Percentiles rank a stretch among this genome's conserved stretches.
These are phyloP conservation scores for Stichodactyla mertensii DNA, from an alignment of 64 coral and sea anemone genomes.

Conservation along the genomic window DNA sequence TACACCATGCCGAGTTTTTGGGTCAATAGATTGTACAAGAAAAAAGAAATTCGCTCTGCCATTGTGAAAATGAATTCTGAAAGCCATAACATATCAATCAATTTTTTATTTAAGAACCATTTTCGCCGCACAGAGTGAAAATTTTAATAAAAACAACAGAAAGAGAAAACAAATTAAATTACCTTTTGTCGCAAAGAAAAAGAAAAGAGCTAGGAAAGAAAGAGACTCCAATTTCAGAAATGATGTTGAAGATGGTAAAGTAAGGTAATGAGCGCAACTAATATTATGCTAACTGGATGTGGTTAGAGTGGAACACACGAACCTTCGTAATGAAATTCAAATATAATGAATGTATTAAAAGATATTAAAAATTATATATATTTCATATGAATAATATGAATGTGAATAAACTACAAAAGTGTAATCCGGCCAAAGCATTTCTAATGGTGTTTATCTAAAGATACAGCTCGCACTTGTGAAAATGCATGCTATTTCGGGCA, in stretches of 20 bases:
- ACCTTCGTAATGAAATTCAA: too few relatives aligned
- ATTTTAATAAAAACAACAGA: background rate
- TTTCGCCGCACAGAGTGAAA: background rate
- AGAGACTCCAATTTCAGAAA: background rate
- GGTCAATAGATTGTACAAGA: background rate
- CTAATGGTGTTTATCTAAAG: too few relatives aligned
- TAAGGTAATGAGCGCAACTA: background rate
- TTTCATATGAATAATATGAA: too few relatives aligned
- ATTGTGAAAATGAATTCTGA: background rate
- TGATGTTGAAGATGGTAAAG: background rate
- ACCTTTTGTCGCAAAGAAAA: background rate
- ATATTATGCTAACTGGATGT: background rate
- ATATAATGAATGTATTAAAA: too few relatives aligned
- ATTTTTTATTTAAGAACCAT: background rate
- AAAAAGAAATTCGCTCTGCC: background rate
- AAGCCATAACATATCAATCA: background rate
- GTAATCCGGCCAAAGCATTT: too few relatives aligned
- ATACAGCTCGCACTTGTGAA: too few relatives aligned
- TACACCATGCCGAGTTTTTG: background rate
- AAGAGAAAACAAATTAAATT: background rate
- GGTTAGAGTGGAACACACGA: background rate
- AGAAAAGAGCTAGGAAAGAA: background rate
- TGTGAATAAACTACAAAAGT: too few relatives aligned
- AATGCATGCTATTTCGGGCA: too few relatives aligned
- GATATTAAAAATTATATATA: too few relatives aligned